phyloP scores from a whole-genome alignment of 1,140 invertebrate species.

The Asobara japonica region DNA sequence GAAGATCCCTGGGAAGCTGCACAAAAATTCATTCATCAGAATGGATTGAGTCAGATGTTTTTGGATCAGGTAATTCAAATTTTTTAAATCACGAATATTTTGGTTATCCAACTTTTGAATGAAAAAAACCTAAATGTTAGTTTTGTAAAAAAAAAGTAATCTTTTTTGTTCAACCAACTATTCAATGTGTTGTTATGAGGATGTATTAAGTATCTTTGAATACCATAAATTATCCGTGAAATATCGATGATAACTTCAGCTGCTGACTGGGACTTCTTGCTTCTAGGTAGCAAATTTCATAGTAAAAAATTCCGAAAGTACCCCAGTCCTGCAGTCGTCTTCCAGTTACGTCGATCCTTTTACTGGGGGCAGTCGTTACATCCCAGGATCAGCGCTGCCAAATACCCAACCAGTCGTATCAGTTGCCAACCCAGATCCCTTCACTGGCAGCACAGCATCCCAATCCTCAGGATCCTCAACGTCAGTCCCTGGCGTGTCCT shows the following conservation, averaged over 20 bases:
- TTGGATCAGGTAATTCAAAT: slow-evolving; percentile 80
- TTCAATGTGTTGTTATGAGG: too few species aligned
- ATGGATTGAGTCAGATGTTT: slow-evolving; percentile 87
- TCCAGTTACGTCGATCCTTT: slow-evolving; percentile 79
- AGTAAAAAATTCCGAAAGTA: slow-evolving; percentile 74
- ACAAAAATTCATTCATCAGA: slow-evolving; percentile 89
- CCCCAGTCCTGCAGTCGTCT: slow-evolving; percentile 51
- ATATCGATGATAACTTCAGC: too few species aligned
- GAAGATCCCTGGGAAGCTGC: slow-evolving; percentile 91
- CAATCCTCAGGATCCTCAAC: slow-evolving; percentile 42
- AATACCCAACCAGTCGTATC: slow-evolving; percentile 11
- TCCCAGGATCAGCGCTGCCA: slow-evolving; percentile 64
- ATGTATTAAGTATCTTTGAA: too few species aligned
- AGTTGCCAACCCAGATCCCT: slow-evolving; percentile 20
- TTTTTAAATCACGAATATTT: too few species aligned
- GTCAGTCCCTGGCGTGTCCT: slow-evolving; percentile 53
- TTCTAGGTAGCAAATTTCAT: slow-evolving; percentile 92
- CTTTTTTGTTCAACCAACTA: too few species aligned
- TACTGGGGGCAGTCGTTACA: slow-evolving; percentile 81
- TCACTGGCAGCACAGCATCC: slow-evolving; percentile 30
- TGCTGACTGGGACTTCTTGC: too few species aligned
- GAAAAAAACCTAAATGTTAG: too few species aligned
- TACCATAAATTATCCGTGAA: too few species aligned
- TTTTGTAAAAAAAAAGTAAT: too few species aligned
- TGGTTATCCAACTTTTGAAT: too few species aligned